A percentile compares a stretch with the other conserved stretches of the same genome.
phyloP scores from a whole-genome alignment of 2,888 invertebrate species.

The Drosophila limbata region DNA sequence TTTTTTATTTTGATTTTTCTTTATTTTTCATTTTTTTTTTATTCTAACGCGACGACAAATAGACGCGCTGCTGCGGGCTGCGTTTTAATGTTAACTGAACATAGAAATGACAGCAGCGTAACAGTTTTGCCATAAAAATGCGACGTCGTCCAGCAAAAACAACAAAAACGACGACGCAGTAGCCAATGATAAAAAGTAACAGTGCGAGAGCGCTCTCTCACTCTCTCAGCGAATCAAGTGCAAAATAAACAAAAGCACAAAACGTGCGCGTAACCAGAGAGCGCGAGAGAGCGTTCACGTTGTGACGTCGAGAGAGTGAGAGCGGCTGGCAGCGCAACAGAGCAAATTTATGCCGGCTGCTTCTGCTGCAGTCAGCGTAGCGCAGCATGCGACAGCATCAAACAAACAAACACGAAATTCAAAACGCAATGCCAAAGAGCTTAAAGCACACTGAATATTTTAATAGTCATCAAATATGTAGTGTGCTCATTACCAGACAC shows the following conservation, averaged over 20 bases:
- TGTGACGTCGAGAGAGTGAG: not conserved
- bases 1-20: constrained; percentile 16
- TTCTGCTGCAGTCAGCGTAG: constrained; percentile 9
- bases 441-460: constrained; percentile 50
- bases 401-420: constrained; percentile 48
- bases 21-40: constrained; percentile 18
- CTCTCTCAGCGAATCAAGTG: constrained; percentile 41
- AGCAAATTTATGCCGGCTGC: constrained; percentile 50
- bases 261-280: constrained; percentile 46
- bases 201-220: constrained; percentile 21
- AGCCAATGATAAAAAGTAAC: constrained; percentile 58
- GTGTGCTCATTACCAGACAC: constrained; percentile 20
- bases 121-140: constrained; percentile 71
- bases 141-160: constrained; percentile 53
- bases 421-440: constrained; percentile 49
- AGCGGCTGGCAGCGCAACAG: constrained; percentile 13
- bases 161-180: constrained; percentile 59
- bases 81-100: constrained; percentile 79
- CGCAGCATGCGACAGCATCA: constrained; percentile 28
- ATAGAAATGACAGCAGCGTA: constrained; percentile 46
- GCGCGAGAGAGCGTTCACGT: constrained; percentile 3
- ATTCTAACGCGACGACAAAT: constrained; percentile 58
- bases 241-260: constrained; percentile 73
- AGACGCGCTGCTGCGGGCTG: constrained; percentile 66
- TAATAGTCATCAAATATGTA: constrained; percentile 47